Evolutionary conservation across 2,113 vertebrate species (phyloP), one percentile per base, ranked within the genome.

Genomic region (Oreochromis niloticus): DNA sequence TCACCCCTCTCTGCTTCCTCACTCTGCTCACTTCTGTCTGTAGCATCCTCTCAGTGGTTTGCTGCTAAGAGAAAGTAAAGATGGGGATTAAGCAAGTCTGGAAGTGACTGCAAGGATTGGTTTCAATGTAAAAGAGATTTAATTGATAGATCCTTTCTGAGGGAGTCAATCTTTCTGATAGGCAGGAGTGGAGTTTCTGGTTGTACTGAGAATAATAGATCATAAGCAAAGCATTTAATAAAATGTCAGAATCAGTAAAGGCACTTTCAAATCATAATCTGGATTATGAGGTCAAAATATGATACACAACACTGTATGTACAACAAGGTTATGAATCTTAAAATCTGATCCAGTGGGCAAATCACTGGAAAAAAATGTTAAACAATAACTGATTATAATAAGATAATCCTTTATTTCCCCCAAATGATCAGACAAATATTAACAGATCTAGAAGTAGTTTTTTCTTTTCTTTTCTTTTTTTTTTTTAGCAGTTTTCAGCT

Each of bases 51-150:
- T 50, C 85, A 82, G 87, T 59, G 86, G 88, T 85, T 79, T 84
- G 85, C 87, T 79, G 80, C 81, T 75, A 80, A 92, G 85, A 48
- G 87, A 91, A 90, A 83, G 82, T 84, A 83, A 89, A 89, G 87
- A 84, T 83, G 87, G 30, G 93, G 93, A 94, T 95, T 95, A 94
- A 87, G 80, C 80, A 68, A 87, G 84, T 89, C 59, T 88, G 86
- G 80, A 88, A 83, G 79, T 79, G 85, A 91, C 83, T 87, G 78
- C 82, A 68, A 84, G 87, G 71, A 91, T 78, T 90, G 78, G 84
- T 79, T 57, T 68, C 30, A 32, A 81, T 87, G 89, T 87, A 81
- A 85, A 85, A 52, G 82, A 89, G 90, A 95, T 93, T 94, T 92
- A 92, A 94, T 89, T 87, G 91, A 94, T 95, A 86, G 87, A 91